A percentile compares a stretch with the other conserved stretches of the same genome.
Conservation (phyloP, 1,140 invertebrate species). For the Atopsyche davidsoni region DNA sequence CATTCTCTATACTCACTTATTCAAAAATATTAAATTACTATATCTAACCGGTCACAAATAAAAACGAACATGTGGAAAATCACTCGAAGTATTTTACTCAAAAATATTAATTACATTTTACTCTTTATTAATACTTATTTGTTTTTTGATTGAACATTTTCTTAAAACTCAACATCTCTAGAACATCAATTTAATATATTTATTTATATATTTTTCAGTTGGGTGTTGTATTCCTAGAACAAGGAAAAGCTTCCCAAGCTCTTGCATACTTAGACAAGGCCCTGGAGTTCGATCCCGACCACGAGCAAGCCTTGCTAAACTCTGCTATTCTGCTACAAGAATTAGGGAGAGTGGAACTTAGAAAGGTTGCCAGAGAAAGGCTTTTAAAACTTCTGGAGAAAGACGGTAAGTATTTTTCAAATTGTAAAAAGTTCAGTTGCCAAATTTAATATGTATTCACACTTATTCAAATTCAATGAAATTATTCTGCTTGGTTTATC, state of each 20-base stretch:
- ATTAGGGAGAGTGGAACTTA: constrained; percentile 68
- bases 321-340: constrained; percentile 93
- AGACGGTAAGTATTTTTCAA: constrained; percentile 49
- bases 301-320: constrained; percentile 90
- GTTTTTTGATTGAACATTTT: no score
- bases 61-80: no score
- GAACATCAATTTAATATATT: constrained; percentile 1
- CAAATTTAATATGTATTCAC: no score
- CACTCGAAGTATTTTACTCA: no score
- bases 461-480: no score
- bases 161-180: no score
- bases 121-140: no score
- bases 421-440: no score
- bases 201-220: constrained; percentile 53
- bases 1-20: no score
- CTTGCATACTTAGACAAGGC: constrained; percentile 90
- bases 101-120: no score
- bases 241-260: constrained; percentile 85
- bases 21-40: no score
- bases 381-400: constrained; percentile 76
- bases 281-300: constrained; percentile 86
- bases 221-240: constrained; percentile 89
- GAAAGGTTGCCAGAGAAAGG: constrained; percentile 71
- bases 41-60: no score
- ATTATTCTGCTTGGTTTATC: not conserved